phyloP scores from a whole-genome alignment of 1,140 invertebrate genomes.

The Brachionus manjavacas region DNA sequence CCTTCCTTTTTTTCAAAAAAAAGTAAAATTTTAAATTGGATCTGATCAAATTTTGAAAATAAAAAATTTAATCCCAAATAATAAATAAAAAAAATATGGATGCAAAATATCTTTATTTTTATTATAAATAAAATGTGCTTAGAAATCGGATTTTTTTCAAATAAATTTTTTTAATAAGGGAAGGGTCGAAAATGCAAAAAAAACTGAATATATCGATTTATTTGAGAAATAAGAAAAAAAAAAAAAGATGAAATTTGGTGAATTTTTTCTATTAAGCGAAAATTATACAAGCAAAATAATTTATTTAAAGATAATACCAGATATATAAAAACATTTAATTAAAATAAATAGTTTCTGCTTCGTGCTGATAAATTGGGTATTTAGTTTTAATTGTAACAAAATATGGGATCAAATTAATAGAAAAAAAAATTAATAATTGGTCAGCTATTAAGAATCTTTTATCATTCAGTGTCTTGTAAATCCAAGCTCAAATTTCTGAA shows the following conservation, averaged over 20 bases:
- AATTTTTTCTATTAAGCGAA: background rate
- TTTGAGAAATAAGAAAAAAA: background rate
- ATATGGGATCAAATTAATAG: background rate
- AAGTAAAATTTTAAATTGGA: too few relatives aligned
- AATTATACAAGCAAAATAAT: conserved; percentile 6
- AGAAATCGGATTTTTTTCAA: too few relatives aligned
- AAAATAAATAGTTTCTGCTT: background rate
- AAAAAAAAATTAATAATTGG: conserved; percentile 1
- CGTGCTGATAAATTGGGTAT: conserved; percentile 6
- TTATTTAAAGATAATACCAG: conserved; percentile 5
- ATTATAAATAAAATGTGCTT: too few relatives aligned
- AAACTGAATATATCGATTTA: background rate
- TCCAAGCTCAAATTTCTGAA: conserved; percentile 38
- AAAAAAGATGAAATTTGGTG: background rate
- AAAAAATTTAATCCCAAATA: too few relatives aligned
- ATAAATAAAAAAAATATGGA: too few relatives aligned
- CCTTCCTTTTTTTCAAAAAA: too few relatives aligned
- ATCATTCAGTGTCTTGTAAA: conserved; percentile 18
- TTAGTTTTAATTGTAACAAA: conserved; percentile 17
- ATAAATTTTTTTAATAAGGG: too few relatives aligned
- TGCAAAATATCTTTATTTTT: too few relatives aligned
- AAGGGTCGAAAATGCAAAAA: too few relatives aligned
- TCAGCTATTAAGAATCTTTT: background rate
- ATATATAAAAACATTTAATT: background rate
- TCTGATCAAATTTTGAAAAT: too few relatives aligned